Conservation (phyloP, 2,797 vertebrate genomes). For the Scleropages formosus region DNA sequence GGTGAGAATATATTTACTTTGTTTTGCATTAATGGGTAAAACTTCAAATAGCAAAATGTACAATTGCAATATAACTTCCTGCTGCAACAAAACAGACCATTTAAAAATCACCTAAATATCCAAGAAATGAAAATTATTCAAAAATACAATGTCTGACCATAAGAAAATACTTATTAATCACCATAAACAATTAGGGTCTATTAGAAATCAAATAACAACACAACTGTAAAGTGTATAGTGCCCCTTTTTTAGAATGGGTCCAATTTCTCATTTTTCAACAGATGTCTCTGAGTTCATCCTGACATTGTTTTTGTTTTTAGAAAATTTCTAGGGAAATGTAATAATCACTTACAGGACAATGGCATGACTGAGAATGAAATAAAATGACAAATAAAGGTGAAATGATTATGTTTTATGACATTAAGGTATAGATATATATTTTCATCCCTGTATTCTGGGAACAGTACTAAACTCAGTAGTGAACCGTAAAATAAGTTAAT, state of each 20-base stretch:
- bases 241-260: not conserved
- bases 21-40: not conserved
- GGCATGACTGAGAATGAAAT: slow-evolving; percentile 6
- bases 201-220: no score
- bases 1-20: no score
- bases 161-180: not conserved
- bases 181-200: no score
- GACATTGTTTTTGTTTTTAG: not conserved
- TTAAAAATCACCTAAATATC: not conserved
- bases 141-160: not conserved
- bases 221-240: no score
- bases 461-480: slow-evolving; percentile 23
- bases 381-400: slow-evolving; percentile 22
- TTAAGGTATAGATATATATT: not conserved
- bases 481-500: slow-evolving; percentile 26
- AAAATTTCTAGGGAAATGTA: not conserved
- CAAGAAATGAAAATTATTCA: not conserved
- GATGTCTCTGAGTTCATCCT: not conserved
- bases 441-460: slow-evolving; percentile 21
- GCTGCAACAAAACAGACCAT: not conserved
- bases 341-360: not conserved
- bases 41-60: not conserved
- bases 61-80: not conserved
- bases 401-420: slow-evolving; percentile 8
- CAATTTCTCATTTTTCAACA: not conserved